Evolutionary conservation across 2,888 invertebrate species (phyloP).

Genomic region (Pyrgus malvae): DNA sequence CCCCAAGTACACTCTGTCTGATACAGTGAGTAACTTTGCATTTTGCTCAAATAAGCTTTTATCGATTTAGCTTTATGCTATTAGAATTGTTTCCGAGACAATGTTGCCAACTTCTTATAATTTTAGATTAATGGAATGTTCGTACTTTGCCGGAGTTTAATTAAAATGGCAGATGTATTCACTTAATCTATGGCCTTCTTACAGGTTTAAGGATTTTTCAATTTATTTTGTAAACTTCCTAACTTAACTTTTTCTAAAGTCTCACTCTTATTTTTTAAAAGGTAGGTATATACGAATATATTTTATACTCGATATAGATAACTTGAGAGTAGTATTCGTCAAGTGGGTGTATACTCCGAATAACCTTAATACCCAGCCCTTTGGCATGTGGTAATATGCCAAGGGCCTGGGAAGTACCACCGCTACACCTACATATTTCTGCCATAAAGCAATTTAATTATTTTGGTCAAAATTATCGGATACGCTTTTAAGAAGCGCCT

Average conservation of each 20-base stretch:
- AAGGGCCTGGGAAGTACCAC: too few species aligned
- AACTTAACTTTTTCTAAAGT: not conserved
- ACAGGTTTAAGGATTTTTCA: not conserved
- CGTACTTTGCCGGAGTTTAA: slow-evolving; percentile 8
- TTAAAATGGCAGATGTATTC: slow-evolving; percentile 8
- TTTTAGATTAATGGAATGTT: slow-evolving; percentile 18
- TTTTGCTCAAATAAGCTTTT: slow-evolving; percentile 29
- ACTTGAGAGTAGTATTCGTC: too few species aligned
- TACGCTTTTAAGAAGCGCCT: too few species aligned
- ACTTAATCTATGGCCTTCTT: not conserved
- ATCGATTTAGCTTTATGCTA: slow-evolving; percentile 27
- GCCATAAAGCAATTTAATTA: too few species aligned
- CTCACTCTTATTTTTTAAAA: too few species aligned
- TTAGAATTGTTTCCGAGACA: slow-evolving; percentile 20
- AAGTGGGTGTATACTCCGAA: too few species aligned
- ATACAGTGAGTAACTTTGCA: slow-evolving; percentile 26
- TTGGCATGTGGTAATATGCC: too few species aligned
- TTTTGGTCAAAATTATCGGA: too few species aligned
- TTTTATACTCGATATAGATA: too few species aligned
- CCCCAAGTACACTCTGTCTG: slow-evolving; percentile 13
- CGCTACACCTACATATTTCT: too few species aligned
- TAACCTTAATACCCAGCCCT: too few species aligned
- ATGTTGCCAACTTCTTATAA: slow-evolving; percentile 6
- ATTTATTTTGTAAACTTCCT: not conserved
- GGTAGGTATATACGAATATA: too few species aligned